phyloP scores from a whole-genome alignment of 1,140 invertebrate genomes.

The Meloidogyne exigua region DNA sequence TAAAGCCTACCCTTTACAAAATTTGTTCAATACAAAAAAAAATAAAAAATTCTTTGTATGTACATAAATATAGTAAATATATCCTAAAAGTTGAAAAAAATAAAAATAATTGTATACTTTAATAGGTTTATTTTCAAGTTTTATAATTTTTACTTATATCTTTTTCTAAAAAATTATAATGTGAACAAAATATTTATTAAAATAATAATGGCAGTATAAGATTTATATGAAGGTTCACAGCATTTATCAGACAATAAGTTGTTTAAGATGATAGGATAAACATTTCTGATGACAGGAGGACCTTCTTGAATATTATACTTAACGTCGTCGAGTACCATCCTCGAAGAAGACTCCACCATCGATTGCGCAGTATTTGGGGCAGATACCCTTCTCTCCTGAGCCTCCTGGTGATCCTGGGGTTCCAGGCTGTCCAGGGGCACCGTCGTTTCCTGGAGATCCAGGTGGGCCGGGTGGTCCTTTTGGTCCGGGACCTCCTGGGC shows the following conservation, averaged over 20 bases:
- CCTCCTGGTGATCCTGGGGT: slow-evolving; percentile 33
- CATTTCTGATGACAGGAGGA: neutral
- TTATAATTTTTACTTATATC: too few species aligned
- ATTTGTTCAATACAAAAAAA: too few species aligned
- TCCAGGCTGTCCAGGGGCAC: slow-evolving; percentile 42
- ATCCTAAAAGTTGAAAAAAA: too few species aligned
- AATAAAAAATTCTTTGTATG: too few species aligned
- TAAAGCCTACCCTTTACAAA: too few species aligned
- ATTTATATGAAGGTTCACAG: neutral
- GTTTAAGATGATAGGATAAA: neutral
- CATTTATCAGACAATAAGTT: neutral
- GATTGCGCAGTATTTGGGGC: slow-evolving; percentile 49
- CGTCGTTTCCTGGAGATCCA: slow-evolving; percentile 45
- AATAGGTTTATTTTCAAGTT: too few species aligned
- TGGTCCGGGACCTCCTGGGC: slow-evolving; percentile 33
- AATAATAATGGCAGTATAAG: neutral
- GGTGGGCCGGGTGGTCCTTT: slow-evolving; percentile 41
- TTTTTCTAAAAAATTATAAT: too few species aligned
- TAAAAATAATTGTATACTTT: too few species aligned
- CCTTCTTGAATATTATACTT: neutral
- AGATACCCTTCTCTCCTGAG: slow-evolving; percentile 43
- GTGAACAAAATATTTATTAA: slow-evolving; percentile 1
- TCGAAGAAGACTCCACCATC: slow-evolving; percentile 52
- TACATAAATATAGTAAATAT: too few species aligned
- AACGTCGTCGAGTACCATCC: slow-evolving; percentile 41